Conservation (phyloP, 2,888 invertebrate genomes). For the Tridacna crocea region DNA sequence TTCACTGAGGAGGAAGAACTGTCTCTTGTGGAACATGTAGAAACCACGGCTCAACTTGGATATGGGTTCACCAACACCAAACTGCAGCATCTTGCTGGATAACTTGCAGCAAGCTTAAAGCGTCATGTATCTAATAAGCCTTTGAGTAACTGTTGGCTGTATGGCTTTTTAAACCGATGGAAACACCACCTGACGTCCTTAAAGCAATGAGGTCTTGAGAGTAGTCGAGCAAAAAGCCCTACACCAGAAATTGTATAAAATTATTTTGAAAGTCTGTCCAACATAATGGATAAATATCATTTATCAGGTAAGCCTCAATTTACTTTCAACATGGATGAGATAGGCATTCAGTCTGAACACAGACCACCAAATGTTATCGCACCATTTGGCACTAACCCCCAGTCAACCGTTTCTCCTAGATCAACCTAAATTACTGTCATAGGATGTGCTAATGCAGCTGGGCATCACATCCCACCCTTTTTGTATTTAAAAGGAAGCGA, state of each 20-base stretch:
- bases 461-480: conserved; percentile 30
- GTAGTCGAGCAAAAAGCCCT: conserved; percentile 27
- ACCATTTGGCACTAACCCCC: conserved; percentile 4
- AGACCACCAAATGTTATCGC: conserved; percentile 30
- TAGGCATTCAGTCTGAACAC: conserved; percentile 25
- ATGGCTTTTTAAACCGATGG: conserved; percentile 29
- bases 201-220: conserved; percentile 27
- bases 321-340: conserved; percentile 34
- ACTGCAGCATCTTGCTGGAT: conserved; percentile 28
- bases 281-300: conserved; percentile 11
- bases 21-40: conserved; percentile 29
- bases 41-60: conserved; percentile 31
- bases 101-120: conserved; percentile 15
- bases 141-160: conserved; percentile 35
- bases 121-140: conserved; percentile 19
- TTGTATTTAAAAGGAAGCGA: conserved; percentile 38
- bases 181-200: conserved; percentile 8
- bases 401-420: conserved; percentile 27
- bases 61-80: conserved; percentile 23
- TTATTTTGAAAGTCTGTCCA: not conserved
- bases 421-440: conserved; percentile 23
- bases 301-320: conserved; percentile 4
- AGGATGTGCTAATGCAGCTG: conserved; percentile 38
- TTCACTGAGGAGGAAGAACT: conserved; percentile 11
- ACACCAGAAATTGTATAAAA: not conserved